These are phyloP conservation scores for Listronotus oregonensis DNA, from an alignment of 1,140 invertebrate genomes.

Conservation along the genomic window DNA sequence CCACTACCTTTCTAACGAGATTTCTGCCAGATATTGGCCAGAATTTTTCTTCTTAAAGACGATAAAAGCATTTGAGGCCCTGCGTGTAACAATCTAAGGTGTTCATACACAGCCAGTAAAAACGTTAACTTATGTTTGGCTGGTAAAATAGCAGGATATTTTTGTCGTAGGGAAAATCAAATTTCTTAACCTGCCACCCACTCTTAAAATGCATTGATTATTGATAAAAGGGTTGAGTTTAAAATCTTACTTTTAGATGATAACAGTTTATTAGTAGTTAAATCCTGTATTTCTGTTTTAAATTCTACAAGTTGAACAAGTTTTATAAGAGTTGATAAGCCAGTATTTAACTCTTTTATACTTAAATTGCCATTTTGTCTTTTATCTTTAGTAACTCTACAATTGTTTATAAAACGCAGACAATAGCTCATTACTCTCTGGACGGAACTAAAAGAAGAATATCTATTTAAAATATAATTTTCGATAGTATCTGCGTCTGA, in stretches of 20 bases:
- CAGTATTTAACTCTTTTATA: constrained; percentile 9
- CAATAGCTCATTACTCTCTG: constrained; percentile 23
- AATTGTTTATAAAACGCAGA: constrained; percentile 25
- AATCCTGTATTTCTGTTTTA: constrained; percentile 18
- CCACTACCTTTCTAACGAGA: constrained; percentile 10
- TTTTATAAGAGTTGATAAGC: constrained; percentile 6
- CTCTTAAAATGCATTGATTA: constrained; percentile 20
- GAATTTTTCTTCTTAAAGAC: constrained; percentile 37
- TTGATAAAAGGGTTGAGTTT: constrained; percentile 42
- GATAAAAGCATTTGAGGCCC: constrained; percentile 33
- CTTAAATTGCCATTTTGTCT: constrained; percentile 1
- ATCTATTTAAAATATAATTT: background rate
- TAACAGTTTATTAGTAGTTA: constrained; percentile 14
- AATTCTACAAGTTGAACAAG: constrained; percentile 18
- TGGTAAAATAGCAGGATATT: constrained; percentile 48
- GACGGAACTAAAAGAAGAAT: constrained; percentile 17
- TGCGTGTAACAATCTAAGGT: constrained; percentile 42
- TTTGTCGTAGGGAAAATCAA: constrained; percentile 25
- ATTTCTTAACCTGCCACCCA: constrained; percentile 44
- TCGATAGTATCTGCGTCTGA: background rate
- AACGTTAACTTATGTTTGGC: constrained; percentile 29
- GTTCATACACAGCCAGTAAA: constrained; percentile 37
- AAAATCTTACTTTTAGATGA: constrained; percentile 23
- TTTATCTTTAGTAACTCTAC: background rate
- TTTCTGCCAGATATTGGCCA: constrained; percentile 39